These are phyloP conservation scores for Julus scanicus DNA, from an alignment of 2,888 invertebrate species.

Conservation along the genomic window DNA sequence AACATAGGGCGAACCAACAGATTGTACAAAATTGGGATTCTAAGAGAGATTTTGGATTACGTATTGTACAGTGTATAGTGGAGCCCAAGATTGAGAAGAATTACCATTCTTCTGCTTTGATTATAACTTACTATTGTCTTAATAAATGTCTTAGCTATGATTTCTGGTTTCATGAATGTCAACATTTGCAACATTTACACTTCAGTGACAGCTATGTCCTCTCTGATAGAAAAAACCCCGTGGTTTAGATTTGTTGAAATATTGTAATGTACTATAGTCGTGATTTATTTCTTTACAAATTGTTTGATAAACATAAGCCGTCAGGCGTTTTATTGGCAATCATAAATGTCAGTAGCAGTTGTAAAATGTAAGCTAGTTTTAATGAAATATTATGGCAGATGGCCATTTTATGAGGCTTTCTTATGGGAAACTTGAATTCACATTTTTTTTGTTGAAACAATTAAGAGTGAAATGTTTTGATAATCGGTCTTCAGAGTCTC, in stretches of 20 bases:
- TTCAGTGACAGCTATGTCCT: not conserved
- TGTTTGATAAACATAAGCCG: constrained; percentile 32
- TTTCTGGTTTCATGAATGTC: not conserved
- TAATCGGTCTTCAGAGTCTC: too few relatives aligned
- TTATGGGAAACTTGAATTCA: not conserved
- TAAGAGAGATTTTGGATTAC: too few relatives aligned
- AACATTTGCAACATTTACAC: not conserved
- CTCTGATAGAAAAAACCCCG: not conserved
- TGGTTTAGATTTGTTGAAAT: not conserved
- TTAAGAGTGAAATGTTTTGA: too few relatives aligned
- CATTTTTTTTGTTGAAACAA: not conserved
- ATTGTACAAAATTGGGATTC: too few relatives aligned
- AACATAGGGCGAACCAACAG: too few relatives aligned
- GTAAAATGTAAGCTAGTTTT: not conserved
- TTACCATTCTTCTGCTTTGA: not conserved
- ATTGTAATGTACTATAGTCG: not conserved
- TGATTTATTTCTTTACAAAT: constrained; percentile 29
- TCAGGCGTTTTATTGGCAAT: constrained; percentile 20
- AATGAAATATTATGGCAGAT: constrained; percentile 10
- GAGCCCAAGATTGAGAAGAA: not conserved
- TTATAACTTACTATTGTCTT: not conserved
- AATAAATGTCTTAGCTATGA: not conserved
- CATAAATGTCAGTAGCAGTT: constrained; percentile 21
- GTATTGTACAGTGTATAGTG: not conserved
- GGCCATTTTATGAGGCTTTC: not conserved